Evolutionary conservation across 2,113 vertebrate species (phyloP).

Genomic region (mouse (Mus musculus)): DNA sequence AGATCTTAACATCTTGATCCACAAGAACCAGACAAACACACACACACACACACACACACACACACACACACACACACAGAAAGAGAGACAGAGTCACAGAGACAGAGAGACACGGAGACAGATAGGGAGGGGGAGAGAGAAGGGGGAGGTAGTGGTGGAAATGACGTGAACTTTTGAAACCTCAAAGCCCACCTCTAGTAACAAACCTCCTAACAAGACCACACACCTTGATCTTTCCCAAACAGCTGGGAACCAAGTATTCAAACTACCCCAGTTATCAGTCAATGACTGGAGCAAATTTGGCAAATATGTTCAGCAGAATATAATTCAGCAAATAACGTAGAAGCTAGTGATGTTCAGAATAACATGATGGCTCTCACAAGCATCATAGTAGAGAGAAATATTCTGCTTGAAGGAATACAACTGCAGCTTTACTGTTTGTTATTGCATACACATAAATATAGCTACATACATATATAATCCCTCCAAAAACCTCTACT

Average conservation of each 20-base stretch:
- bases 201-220: neutral
- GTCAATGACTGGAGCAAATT: neutral
- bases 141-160: neutral
- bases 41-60: no score
- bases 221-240: neutral
- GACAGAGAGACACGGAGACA: neutral
- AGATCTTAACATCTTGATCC: neutral
- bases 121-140: no score
- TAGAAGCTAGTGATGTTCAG: neutral
- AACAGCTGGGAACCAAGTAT: neutral
- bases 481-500: neutral
- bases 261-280: neutral
- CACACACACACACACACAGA: no score
- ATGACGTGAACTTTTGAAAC: neutral
- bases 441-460: neutral
- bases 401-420: neutral
- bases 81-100: neutral
- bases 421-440: neutral
- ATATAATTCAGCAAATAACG: conserved; percentile 10
- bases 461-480: neutral
- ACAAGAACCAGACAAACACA: neutral
- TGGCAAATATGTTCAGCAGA: neutral
- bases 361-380: neutral
- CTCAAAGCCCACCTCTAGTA: neutral
- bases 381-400: neutral